Base-by-base conservation (phyloP, 2,113 vertebrate species). In the Campylomormyrus tamandua region DNA sequence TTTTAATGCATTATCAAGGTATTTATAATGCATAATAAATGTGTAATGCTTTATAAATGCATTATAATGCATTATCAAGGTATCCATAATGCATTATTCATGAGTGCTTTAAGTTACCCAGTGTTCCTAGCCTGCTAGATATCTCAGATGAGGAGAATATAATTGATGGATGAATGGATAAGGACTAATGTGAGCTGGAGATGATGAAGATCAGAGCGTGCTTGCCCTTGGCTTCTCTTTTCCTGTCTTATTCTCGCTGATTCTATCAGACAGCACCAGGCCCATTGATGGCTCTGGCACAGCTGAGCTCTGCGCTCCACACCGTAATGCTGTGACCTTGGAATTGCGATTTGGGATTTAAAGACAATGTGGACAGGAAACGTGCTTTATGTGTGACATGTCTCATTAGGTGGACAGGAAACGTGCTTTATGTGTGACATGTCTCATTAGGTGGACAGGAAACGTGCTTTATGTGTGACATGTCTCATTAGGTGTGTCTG, bases 111-210 rank as follows among this genome's bases (percentile, higher is more conserved):
- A 62, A 62, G 56, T 62, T n/a, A 62, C 24, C 24, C 90, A 88
- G 91, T 93, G 92, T 87, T 83, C 90, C 92, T 93, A 91, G 90
- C 90, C 90, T 27, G 13, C 83, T 90, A 89, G 88, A 70, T 58
- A 90, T 49, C 90, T 5, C 89, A 91, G 90, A 92, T 92, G 89
- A 90, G 92, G 91, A 91, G 92, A 93, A 90, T 85, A 9, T 92
- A 92, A 94, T 91, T 92, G 92, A 95, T 94, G 93, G 92, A 56
- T 56, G 89, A 85, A 95, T 94, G 93, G 92, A 56, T 56, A 89
- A 87, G 90, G 80, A n/a, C 6, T 62, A 91, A 83, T 89, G 91
- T 50, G 56, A 58, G 90, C 89, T 56, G 93, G 92, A 92, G 42
- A 92, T 92, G 90, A 91, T 90, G 91, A 93, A 94, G 94, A 94